Percentiles rank a stretch among this genome's conserved stretches.
Conservation (phyloP, 2,113 vertebrate species). For the Datnioides undecimradiatus region DNA sequence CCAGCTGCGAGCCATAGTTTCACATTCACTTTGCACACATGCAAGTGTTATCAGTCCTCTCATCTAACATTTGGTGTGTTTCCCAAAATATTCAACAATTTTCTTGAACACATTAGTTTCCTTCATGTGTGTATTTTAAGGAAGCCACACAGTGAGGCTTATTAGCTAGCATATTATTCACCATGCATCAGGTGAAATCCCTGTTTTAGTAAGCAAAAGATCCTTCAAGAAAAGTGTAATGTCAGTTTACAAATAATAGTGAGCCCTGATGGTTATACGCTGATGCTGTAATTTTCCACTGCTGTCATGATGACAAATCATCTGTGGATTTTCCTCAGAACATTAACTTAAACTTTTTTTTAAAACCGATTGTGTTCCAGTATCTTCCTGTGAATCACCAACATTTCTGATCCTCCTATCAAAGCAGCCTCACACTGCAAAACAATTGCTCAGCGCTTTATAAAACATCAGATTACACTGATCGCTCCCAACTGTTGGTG, state of each 20-base stretch:
- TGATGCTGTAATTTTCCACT: constrained; percentile 9
- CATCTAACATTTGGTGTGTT: background rate
- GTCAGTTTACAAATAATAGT: background rate
- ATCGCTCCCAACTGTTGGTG: constrained; percentile 54
- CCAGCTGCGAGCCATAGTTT: background rate
- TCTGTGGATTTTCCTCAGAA: background rate
- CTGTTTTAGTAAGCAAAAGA: background rate
- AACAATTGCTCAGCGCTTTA: constrained; percentile 62
- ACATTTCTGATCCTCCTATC: constrained; percentile 46
- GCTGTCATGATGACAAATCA: background rate
- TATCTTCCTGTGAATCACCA: constrained; percentile 49
- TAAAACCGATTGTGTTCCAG: background rate
- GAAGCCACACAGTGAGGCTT: background rate
- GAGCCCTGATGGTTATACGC: background rate
- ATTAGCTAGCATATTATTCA: background rate
- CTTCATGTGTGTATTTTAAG: background rate
- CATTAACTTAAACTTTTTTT: constrained; percentile 12
- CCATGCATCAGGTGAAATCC: background rate
- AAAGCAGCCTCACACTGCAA: constrained; percentile 35
- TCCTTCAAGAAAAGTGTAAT: constrained; percentile 5
- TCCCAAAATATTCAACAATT: background rate
- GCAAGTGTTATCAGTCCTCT: background rate
- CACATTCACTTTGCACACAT: background rate
- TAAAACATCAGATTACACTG: constrained; percentile 64
- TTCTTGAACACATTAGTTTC: background rate